Percentiles rank a stretch among this genome's conserved stretches.
Evolutionary conservation across 2,888 invertebrate genomes (phyloP).

Genomic region (Ophion ellenae): DNA sequence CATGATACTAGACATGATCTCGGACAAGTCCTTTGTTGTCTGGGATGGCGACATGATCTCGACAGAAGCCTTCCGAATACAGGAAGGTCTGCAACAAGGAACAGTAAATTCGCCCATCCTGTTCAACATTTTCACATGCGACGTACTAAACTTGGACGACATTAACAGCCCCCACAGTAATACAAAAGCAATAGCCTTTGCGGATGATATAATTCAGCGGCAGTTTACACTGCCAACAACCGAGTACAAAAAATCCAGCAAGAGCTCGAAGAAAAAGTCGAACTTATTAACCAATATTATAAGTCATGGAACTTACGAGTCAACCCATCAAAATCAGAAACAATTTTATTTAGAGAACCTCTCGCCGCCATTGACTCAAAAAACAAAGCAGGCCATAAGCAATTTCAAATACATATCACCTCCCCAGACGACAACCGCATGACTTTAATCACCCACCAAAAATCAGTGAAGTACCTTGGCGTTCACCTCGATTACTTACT

Average conservation of each 20-base stretch:
- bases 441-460: neutral
- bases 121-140: conserved; percentile 2
- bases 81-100: neutral
- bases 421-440: neutral
- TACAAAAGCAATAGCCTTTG: neutral
- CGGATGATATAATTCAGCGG: neutral
- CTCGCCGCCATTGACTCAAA: neutral
- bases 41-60: neutral
- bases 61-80: neutral
- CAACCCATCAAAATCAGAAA: neutral
- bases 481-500: neutral
- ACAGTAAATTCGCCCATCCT: neutral
- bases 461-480: neutral
- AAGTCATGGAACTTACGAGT: neutral
- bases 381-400: neutral
- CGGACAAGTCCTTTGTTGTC: neutral
- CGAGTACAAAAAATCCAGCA: neutral
- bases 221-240: neutral
- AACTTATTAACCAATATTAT: neutral
- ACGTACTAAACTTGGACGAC: neutral
- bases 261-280: neutral
- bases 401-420: neutral
- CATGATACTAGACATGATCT: neutral
- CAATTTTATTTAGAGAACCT: neutral
- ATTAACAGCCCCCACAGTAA: neutral